Evolutionary conservation across 2,113 vertebrate genomes (phyloP), one percentile per base, ranked within the genome.

Genomic region (Columba livia): DNA sequence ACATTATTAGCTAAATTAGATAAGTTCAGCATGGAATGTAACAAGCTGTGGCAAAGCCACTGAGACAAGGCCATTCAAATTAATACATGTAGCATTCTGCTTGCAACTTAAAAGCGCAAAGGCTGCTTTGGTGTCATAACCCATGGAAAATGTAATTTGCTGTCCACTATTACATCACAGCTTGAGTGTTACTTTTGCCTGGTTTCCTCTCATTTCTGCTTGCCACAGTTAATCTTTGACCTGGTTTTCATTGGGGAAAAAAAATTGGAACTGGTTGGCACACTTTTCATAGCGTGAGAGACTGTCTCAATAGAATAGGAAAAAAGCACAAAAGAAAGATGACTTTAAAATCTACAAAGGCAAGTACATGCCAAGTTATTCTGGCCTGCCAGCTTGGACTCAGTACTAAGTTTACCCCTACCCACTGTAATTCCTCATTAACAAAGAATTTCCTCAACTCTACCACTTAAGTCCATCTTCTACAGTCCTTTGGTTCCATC

Each of bases 111-210:
- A 44, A 83, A 67, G 17, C 0, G 6, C 40, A 74, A 73, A 80
- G 51, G 47, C n/a, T 84, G 31, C 56, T 62, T 58, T 89, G 64
- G 31, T 62, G 53, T 62, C 36, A 66, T 0, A 61, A 56, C 17
- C 67, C 40, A 65, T 18, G 56, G 64, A 73, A 92, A 96, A 84
- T 2, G 19, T 36, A 65, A 89, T 73, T 53, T 86, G 54, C 50
- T 77, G 34, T 60, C 75, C 20, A 38, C 61, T 38, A 70, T 54
- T 58, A 92, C 66, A 65, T 64, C 61, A 69, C 28, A 58, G 18
- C 69, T 86, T 78, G 69, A 80, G 85, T 50, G 66, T 42, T 82
- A 92, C 54, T 82, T 82, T 86, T 54, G 40, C 69, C 77, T n/a
- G 14, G 21, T 79, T 79, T 85, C 42, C 48, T 77, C 64, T 79